A percentile compares a stretch with the other conserved stretches of the same genome.
These are phyloP conservation scores for Chrysoperla carnea DNA, from an alignment of 1,140 invertebrate species.

Conservation along the genomic window DNA sequence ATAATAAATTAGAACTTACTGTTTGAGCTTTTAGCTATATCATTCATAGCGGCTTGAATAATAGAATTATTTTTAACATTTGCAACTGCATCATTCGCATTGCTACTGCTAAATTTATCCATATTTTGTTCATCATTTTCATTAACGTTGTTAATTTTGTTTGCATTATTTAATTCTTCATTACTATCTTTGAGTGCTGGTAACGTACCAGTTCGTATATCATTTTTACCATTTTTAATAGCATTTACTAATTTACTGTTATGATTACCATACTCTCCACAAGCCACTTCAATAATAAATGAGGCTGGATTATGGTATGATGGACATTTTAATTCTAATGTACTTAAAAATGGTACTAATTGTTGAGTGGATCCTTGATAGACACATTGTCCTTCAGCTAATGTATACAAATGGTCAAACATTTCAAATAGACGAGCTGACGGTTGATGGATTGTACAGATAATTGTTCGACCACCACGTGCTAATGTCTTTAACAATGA, in stretches of 20 bases:
- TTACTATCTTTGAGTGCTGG: conserved; percentile 35
- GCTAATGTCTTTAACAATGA: conserved; percentile 74
- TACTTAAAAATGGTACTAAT: conserved; percentile 73
- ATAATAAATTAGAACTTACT: too few relatives aligned
- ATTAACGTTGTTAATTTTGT: conserved; percentile 4
- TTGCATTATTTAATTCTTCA: conserved; percentile 37
- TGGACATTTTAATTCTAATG: conserved; percentile 71
- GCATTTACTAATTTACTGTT: conserved; percentile 58
- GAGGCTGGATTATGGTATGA: conserved; percentile 94
- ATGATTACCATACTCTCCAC: conserved; percentile 87
- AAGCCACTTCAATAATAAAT: conserved; percentile 89
- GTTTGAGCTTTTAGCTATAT: conserved; percentile 41
- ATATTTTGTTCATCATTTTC: conserved; percentile 19
- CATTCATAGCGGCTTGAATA: conserved; percentile 38
- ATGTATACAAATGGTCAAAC: conserved; percentile 89
- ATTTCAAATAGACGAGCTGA: conserved; percentile 90
- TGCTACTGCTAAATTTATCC: conserved; percentile 31
- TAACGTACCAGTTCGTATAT: conserved; percentile 47
- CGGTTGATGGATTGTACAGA: conserved; percentile 96
- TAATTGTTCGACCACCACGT: conserved; percentile 79
- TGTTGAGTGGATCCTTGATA: conserved; percentile 76
- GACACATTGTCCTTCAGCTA: conserved; percentile 86
- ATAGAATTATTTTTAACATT: conserved; percentile 23
- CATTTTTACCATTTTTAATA: conserved; percentile 62
- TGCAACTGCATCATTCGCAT: conserved; percentile 12